Evolutionary conservation across 2,888 invertebrate genomes (phyloP), one percentile per base, ranked within the genome.

Genomic region (Drepanosiphum platanoidis): DNA sequence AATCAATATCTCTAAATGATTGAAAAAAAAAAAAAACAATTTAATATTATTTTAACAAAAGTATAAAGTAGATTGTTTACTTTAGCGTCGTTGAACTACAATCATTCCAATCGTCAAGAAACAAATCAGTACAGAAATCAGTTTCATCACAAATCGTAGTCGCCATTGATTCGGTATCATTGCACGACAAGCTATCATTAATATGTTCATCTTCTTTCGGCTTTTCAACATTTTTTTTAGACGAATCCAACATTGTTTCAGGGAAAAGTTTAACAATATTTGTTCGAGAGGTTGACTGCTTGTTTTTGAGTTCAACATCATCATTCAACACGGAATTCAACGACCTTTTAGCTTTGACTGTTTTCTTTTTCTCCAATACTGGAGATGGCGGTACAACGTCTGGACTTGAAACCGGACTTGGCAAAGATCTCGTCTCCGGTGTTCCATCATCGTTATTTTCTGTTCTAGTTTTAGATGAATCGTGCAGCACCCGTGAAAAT

Each of bases 311-410:
- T 61, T 39, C 32, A 18, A 30, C 22, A n/a, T 70, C 68, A 8
- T 52, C 15, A 58, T 70, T 52, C 68, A 77, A 58, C 1, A 70
- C n/a, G 30, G 9, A 22, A 74, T 70, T 84, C n/a, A 84, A 30
- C 36, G 32, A 70, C 39, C 68, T 52, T 84, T 70, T 84, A 30
- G 84, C 77, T 52, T 77, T 84, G 2, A 39, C 32, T 39, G 36
- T 1, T 84, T 32, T 84, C 5, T 77, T 84, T 58, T 84, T 84
- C 18, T 34, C 5, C n/a, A 84, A n/a, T 13, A 84, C 58, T 7
- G 84, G 84, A 39, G 84, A 84, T 32, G 84, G 46, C 3, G 68
- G 84, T 58, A 84, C 52, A 32, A 84, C 32, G 70, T 84, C 84
- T 58, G 84, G 84, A 70, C 77, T 75, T 18, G 83, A 83, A 64